phyloP scores from a whole-genome alignment of 2,113 vertebrate species.

The Bujurquina vittata region DNA sequence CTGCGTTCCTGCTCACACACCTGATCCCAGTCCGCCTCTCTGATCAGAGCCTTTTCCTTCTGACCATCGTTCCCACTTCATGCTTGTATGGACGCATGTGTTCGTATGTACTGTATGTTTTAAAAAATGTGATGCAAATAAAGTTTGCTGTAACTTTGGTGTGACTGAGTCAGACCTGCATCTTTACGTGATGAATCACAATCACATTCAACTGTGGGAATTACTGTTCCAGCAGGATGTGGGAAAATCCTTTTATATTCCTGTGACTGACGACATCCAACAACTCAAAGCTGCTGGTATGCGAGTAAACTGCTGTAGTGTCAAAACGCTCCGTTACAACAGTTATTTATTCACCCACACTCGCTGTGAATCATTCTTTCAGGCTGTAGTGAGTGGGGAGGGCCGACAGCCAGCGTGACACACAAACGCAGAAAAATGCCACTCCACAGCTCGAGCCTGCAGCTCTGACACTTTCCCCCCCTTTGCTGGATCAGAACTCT shows the following conservation, averaged over 20 bases:
- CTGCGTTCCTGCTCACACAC: not conserved
- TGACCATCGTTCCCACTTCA: not conserved
- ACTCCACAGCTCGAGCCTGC: conserved; percentile 29
- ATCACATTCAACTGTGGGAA: not conserved
- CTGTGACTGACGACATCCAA: not conserved
- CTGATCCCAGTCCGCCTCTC: not conserved
- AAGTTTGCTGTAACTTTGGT: not conserved
- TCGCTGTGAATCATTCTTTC: not conserved
- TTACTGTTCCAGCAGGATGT: not conserved
- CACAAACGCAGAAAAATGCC: conserved; percentile 19
- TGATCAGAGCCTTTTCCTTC: rapidly evolving
- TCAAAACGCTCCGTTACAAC: not conserved
- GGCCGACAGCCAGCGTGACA: not conserved
- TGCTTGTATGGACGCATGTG: not conserved
- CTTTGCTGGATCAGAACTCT: conserved; percentile 42
- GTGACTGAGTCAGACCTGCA: not conserved
- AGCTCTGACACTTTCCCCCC: conserved; percentile 40
- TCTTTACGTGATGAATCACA: not conserved
- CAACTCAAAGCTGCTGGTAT: not conserved
- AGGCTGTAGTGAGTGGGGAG: not conserved
- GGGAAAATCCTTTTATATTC: not conserved
- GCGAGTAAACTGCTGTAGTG: not conserved
- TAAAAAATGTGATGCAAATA: not conserved
- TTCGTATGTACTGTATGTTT: not conserved
- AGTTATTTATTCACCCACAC: conserved; percentile 3